Evolutionary conservation across 2,888 invertebrate genomes (phyloP), one percentile per base, ranked within the genome.

Genomic region (Mactromeris polynyma): DNA sequence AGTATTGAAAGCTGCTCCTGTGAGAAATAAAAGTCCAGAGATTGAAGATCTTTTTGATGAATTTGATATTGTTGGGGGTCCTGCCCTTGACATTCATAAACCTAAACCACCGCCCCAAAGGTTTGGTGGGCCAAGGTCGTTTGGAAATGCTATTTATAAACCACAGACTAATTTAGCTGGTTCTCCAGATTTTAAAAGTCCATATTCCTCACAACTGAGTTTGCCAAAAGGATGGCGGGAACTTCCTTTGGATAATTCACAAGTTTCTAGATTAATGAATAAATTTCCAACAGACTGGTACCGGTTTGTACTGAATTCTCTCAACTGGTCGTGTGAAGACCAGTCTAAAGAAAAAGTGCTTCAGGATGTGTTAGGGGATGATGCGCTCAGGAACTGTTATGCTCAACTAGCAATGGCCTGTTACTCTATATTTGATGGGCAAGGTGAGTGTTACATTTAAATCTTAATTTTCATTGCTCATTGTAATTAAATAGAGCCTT

Each of bases 341-440:
- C 93, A 93, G 80, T 90, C 94, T 17, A 90, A 87, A 38, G 94
- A 94, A 40, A 94, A 94, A 79, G 93, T 95, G 40, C 91, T 94
- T 17, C 87, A 90, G 11, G 95, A 96, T 46, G 94, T 96, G 6
- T 92, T 90, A 7, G 90, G 87, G 9, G 95, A 96, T 90, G 94
- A 94, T 83, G 91, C 94, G 19, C 91, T 96, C 85, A 92, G 94
- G 79, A 94, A 95, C 83, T 94, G 95, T 82, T 96, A 96, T 91
- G 93, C 94, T 69, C 95, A 95, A 90, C 93, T 96, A 9, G 95
- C 95, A n/a, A 95, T 96, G 95, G 95, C 96, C 36, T 96, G 96
- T 86, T 95, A 94, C 86, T 95, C 95, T 26, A 95, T 95, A 89
- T 96, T 95, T 93, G 95, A 95, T 79, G 90, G 92, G n/a, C 94